Percentiles rank a stretch among this genome's conserved stretches.
phyloP scores from a whole-genome alignment of 1,140 invertebrate species.

The Aphaenogaster ashmeadi region DNA sequence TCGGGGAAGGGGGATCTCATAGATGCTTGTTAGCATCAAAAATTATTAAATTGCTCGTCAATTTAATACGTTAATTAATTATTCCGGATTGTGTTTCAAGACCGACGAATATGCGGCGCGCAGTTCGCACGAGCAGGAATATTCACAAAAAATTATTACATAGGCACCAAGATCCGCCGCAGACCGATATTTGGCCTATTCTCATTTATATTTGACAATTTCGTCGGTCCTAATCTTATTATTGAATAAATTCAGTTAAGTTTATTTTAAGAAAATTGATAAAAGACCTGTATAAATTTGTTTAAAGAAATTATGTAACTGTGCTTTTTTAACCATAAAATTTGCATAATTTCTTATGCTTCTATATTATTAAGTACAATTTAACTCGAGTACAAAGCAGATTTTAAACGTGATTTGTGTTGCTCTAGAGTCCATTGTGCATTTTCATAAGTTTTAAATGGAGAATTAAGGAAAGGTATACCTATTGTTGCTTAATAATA shows the following conservation, averaged over 20 bases:
- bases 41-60: too few relatives aligned
- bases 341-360: conserved; percentile 32
- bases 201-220: neutral
- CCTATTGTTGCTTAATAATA: neutral
- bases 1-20: too few relatives aligned
- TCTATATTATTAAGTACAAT: conserved; percentile 21
- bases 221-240: too few relatives aligned
- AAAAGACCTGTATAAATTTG: neutral
- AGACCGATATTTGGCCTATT: too few relatives aligned
- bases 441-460: conserved; percentile 37
- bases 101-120: too few relatives aligned
- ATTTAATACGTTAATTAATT: too few relatives aligned
- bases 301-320: neutral
- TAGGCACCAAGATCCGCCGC: too few relatives aligned
- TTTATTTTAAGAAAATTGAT: neutral
- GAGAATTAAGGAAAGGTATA: neutral
- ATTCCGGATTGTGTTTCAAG: too few relatives aligned
- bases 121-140: too few relatives aligned
- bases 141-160: too few relatives aligned
- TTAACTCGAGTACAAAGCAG: conserved; percentile 17
- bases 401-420: conserved; percentile 34
- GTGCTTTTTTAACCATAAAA: neutral
- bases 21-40: too few relatives aligned
- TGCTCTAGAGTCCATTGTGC: neutral
- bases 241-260: neutral